phyloP scores from a whole-genome alignment of 2,797 vertebrate genomes.

The Notolepis coatsorum region DNA sequence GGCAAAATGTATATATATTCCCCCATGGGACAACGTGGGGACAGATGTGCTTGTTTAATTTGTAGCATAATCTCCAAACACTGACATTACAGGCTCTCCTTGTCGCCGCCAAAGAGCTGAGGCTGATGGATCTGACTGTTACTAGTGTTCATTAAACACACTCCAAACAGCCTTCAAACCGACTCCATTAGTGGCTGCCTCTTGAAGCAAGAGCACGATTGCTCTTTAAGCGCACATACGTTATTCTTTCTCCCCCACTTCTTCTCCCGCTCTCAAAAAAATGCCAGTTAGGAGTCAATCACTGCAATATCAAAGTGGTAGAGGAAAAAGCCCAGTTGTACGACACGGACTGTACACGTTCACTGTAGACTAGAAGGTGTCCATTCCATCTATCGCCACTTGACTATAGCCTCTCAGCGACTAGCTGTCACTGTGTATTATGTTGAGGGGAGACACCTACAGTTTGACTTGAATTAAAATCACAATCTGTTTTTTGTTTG shows the following conservation, averaged over 20 bases:
- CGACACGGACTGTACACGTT: constrained; percentile 37
- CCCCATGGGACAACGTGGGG: constrained; percentile 60
- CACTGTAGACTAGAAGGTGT: constrained; percentile 36
- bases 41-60: constrained; percentile 78
- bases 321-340: constrained; percentile 45
- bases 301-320: constrained; percentile 68
- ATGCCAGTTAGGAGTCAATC: constrained; percentile 75
- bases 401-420: constrained; percentile 36
- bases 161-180: constrained; percentile 78
- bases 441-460: constrained; percentile 32
- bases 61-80: constrained; percentile 75
- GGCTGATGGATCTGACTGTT: constrained; percentile 75
- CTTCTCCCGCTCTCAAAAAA: too few relatives aligned
- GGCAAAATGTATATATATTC: constrained; percentile 63
- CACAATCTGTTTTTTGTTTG: constrained; percentile 12
- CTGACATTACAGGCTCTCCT: constrained; percentile 73
- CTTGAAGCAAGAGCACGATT: constrained; percentile 66
- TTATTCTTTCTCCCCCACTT: constrained; percentile 52
- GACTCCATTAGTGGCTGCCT: constrained; percentile 71
- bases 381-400: constrained; percentile 34
- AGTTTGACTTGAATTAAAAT: constrained; percentile 44
- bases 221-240: constrained; percentile 70
- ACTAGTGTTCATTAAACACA: constrained; percentile 79
- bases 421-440: constrained; percentile 53
- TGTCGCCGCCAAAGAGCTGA: constrained; percentile 70